Base-by-base conservation (phyloP, 2,888 invertebrate genomes). In the Palloptera scutellata region DNA sequence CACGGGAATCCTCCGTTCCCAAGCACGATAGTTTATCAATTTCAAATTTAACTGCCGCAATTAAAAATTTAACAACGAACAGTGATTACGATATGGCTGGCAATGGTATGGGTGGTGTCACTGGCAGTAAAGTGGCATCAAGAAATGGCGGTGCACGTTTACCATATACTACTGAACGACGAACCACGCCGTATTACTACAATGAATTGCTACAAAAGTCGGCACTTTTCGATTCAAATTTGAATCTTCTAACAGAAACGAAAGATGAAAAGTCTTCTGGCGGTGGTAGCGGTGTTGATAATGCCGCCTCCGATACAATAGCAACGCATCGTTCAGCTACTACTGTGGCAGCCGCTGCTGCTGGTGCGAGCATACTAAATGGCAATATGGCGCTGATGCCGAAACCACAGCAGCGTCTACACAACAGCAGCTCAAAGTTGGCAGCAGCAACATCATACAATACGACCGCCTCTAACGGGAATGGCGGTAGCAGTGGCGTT, bases 181-280 rank as follows among this genome's bases (percentile, higher is more conserved):
- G 83, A 55, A 80, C 80, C 59, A 83, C 82, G 63, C 83, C 84
- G 55, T 84, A 84, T 72, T 84, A 84, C 74, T 84, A 84, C 71
- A 82, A 84, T 69, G 84, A 84, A 70, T 74, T 84, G 57, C 73
- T 82, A 69, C 79, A 78, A 64, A 81, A 82, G 68, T 72, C 77
- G 2, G 76, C 83, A 11, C 78, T 84, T 54, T 84, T 84, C 68
- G 84, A 84, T 75, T 84, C 84, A 58, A 83, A 83, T 73, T 73
- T 85, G 71, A 84, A 85, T 77, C 77, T 85, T 61, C 73, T 83
- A 70, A 80, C 79, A 73, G 75, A 70, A 71, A 74, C 52, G 43
- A 72, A 42, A 75, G 76, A 70, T 53, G 73, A 52, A 72, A 77
- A 53, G 11, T 5, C 15, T 42, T n/a, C 30, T n/a, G 11, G 40